Evolutionary conservation across 2,113 vertebrate species (phyloP).

Genomic region (Periophthalmus modestus): DNA sequence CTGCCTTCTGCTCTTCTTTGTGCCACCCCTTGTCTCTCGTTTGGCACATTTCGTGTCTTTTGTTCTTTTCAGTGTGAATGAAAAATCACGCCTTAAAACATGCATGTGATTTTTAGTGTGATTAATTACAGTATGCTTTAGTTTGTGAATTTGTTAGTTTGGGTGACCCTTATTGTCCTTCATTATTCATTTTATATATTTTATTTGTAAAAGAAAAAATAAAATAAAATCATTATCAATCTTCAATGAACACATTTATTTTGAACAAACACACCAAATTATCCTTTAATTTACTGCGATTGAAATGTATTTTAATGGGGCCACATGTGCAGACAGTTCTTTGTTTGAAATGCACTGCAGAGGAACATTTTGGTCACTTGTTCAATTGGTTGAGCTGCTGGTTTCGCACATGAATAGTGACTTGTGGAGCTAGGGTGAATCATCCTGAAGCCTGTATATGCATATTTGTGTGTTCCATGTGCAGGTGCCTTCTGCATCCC

Average conservation of each 20-base stretch:
- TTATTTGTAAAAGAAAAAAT: not conserved
- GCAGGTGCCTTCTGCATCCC: slow-evolving; percentile 87
- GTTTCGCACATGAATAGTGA: slow-evolving; percentile 5
- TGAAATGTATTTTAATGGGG: not conserved
- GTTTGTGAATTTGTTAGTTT: not conserved
- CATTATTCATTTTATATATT: not conserved
- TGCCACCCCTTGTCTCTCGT: slow-evolving; percentile 6
- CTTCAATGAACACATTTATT: not conserved
- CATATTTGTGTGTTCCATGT: slow-evolving; percentile 28
- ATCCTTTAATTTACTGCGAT: not conserved
- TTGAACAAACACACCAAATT: not conserved
- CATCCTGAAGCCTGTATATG: slow-evolving; percentile 17
- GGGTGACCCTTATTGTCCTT: slow-evolving; percentile 6
- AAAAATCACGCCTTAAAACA: not conserved
- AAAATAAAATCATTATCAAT: not conserved
- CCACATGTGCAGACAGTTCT: slow-evolving; percentile 2
- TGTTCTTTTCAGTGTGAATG: slow-evolving; percentile 17
- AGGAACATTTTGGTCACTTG: slow-evolving; percentile 7
- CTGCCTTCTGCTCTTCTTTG: not conserved
- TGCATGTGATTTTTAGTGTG: slow-evolving; percentile 6
- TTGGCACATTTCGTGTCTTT: slow-evolving; percentile 17
- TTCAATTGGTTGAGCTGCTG: slow-evolving; percentile 13
- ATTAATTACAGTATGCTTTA: not conserved
- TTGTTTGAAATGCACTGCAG: slow-evolving; percentile 17
- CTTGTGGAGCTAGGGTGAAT: slow-evolving; percentile 18